Evolutionary conservation across 2,797 vertebrate species (phyloP), one percentile per base, ranked within the genome.

Genomic region (Buceros bicornis): DNA sequence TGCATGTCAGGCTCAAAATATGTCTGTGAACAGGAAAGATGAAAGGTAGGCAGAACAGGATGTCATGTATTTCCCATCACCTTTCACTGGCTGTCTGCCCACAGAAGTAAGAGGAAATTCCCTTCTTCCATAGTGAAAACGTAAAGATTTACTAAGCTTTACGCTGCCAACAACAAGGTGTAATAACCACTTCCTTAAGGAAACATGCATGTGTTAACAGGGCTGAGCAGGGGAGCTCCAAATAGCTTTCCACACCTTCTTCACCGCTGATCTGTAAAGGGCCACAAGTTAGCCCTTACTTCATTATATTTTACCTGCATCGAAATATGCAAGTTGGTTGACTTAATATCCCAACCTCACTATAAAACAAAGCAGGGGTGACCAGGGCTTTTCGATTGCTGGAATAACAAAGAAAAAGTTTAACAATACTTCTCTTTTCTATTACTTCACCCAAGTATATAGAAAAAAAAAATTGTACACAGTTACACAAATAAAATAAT

Each of bases 21-120:
- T 64, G 66, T 88, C 89, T 93, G 89, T 60, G 92, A 94, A 93
- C 77, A 88, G 72, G 64, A 77, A 95, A 94, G 91, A 97, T 96
- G 93, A 97, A 96, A 95, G 82, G 89, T 71, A 93, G 76, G 72
- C 70, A 94, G 93, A 87, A 74, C 79, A 91, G 89, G 72, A 89
- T 95, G 96, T 95, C 95, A 95, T 88, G 86, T 90, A 91, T 96
- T 96, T 97, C 91, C 95, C 96, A 94, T 94, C 96, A 95, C 96
- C 91, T 96, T 96, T 95, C 54, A 26, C 91, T 97, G 95, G 95
- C 94, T 71, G 93, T 54, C 61, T 93, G 90, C 93, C 96, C 79
- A 53, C 56, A 83, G 90, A 58, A 95, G 58, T 53, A 96, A 86
- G 88, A 89, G 93, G 92, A 97, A 95, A 96, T 96, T 95, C 92